A percentile compares a stretch with the other conserved stretches of the same genome.
Evolutionary conservation across 1,140 invertebrate genomes (phyloP).

Genomic region (Drosophila pruinosa): DNA sequence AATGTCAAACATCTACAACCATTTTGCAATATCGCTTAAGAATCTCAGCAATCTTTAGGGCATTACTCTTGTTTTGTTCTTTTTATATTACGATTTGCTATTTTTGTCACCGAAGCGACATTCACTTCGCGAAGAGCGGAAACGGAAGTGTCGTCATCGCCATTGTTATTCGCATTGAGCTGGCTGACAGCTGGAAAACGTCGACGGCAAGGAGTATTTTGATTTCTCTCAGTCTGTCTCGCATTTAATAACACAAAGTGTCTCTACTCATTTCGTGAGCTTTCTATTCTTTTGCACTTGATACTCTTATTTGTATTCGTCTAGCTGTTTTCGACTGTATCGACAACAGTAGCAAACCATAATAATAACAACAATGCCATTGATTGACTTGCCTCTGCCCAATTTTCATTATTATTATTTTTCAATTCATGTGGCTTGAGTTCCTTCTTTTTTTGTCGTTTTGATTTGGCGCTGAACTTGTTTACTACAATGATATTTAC

Average conservation of each 20-base stretch:
- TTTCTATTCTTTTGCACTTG: conserved; percentile 7
- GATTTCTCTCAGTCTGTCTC: conserved; percentile 53
- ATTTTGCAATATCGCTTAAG: background rate
- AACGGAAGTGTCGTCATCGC: conserved; percentile 40
- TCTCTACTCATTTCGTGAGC: conserved; percentile 27
- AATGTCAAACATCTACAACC: background rate
- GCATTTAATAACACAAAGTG: conserved; percentile 70
- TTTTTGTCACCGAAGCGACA: conserved; percentile 23
- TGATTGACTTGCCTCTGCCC: conserved; percentile 62
- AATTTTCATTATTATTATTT: conserved; percentile 75
- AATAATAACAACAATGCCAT: conserved; percentile 42
- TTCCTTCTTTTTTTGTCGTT: background rate
- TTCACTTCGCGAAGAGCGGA: conserved; percentile 42
- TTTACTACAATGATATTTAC: conserved; percentile 58
- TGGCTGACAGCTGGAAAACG: conserved; percentile 14
- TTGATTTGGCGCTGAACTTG: conserved; percentile 38
- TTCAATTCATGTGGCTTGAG: conserved; percentile 37
- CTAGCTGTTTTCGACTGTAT: conserved; percentile 51
- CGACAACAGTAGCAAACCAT: conserved; percentile 3
- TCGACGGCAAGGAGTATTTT: conserved; percentile 34
- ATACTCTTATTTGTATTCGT: conserved; percentile 1
- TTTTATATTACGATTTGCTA: conserved; percentile 1
- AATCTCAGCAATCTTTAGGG: background rate
- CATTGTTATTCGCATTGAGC: conserved; percentile 52
- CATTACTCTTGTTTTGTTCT: background rate